Evolutionary conservation across 2,113 vertebrate genomes (phyloP).

Genomic region (Ailuropoda melanoleuca): DNA sequence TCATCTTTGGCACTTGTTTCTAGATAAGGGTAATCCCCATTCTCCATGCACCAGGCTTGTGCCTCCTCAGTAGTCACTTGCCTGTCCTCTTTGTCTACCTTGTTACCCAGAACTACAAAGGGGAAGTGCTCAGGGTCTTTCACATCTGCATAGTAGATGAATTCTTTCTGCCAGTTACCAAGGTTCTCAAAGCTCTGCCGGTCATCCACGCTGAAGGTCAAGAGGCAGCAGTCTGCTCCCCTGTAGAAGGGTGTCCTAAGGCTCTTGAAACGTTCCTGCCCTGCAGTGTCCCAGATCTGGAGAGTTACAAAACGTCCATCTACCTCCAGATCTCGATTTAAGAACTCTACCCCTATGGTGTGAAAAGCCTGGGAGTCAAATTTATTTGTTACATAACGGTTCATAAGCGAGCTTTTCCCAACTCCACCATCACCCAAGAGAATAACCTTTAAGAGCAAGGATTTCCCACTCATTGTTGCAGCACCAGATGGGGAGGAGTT

Average conservation of each 20-base stretch:
- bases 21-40: conserved; percentile 94
- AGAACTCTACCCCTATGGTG: conserved; percentile 98
- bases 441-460: conserved; percentile 96
- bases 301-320: conserved; percentile 96
- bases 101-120: conserved; percentile 97
- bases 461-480: conserved; percentile 94
- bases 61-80: conserved; percentile 94
- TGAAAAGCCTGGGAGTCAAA: conserved; percentile 98
- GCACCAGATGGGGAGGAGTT: conserved; percentile 42
- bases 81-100: conserved; percentile 93
- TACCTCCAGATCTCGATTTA: conserved; percentile 97
- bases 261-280: conserved; percentile 98
- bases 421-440: conserved; percentile 97
- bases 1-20: conserved; percentile 99
- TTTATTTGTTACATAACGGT: conserved; percentile 97
- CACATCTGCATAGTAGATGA: conserved; percentile 95
- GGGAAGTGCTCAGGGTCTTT: conserved; percentile 95
- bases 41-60: conserved; percentile 94
- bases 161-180: conserved; percentile 96
- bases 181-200: conserved; percentile 98
- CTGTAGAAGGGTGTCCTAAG: conserved; percentile 97
- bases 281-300: conserved; percentile 98
- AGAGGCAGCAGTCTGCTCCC: conserved; percentile 97
- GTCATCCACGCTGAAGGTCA: conserved; percentile 97
- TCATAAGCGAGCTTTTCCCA: conserved; percentile 98